These are phyloP conservation scores for Popillia japonica DNA, from an alignment of 1,140 invertebrate genomes.

Conservation along the genomic window DNA sequence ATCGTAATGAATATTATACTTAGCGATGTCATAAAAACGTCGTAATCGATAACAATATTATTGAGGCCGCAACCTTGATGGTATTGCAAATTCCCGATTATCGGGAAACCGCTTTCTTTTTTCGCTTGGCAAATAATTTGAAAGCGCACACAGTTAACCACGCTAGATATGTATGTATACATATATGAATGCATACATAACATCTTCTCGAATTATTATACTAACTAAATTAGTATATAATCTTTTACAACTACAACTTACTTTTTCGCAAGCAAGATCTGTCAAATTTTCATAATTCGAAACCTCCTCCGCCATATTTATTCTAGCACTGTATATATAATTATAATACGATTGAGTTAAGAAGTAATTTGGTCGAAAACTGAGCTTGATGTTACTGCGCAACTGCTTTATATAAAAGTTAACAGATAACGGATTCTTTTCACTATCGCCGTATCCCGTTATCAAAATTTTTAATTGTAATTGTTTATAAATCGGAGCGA, in stretches of 20 bases:
- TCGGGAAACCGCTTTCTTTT: constrained; percentile 19
- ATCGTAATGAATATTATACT: neutral
- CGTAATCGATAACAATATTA: neutral
- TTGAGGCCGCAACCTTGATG: constrained; percentile 19
- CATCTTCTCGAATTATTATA: too few relatives aligned
- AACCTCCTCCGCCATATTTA: constrained; percentile 3
- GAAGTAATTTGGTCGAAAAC: neutral
- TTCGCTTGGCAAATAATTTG: neutral
- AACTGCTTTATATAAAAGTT: neutral
- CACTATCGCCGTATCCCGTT: neutral
- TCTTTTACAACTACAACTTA: too few relatives aligned
- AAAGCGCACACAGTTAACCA: neutral
- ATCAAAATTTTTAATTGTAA: neutral
- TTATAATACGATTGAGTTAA: neutral
- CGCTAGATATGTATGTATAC: too few relatives aligned
- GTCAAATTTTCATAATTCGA: constrained; percentile 25
- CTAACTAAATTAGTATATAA: too few relatives aligned
- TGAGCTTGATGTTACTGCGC: too few relatives aligned
- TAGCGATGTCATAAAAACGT: neutral
- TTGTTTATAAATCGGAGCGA: neutral
- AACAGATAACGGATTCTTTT: neutral
- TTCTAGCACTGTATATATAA: neutral
- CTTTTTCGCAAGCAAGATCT: constrained; percentile 8
- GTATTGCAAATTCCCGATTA: neutral
- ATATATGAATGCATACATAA: too few relatives aligned